Base-by-base conservation (phyloP, 2,113 vertebrate species). In the Artemisiospiza belli region DNA sequence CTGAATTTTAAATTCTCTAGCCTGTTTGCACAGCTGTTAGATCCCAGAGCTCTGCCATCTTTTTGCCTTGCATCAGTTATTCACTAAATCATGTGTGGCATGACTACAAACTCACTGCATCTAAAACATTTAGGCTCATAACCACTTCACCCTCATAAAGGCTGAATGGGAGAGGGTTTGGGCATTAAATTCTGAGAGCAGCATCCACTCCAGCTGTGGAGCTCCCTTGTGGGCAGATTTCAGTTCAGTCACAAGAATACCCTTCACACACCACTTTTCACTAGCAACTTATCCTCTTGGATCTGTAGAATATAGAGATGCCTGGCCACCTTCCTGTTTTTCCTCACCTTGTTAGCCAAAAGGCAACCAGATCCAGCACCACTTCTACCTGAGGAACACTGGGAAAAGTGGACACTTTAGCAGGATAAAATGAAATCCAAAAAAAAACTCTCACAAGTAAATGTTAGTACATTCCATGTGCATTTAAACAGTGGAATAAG, bases 11-110 rank as follows among this genome's bases (percentile, higher is more conserved):
- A 90, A 35, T 92, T 93, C 85, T 86, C 9, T 62, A 92, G 84
- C 96, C 95, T 82, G 41, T 96, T 92, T 82, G 89, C 94, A 89
- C 97, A 98, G 98, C 97, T 98, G 97, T 95, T 97, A 66, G 74
- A 91, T 92, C 93, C 73, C 76, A 87, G 55, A 31, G 54, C 89
- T 66, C 70, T 85, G 51, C 95, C 94, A 77, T 91, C 91, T 57
- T 70, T 94, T 83, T 96, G 80, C 95, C 18, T 88, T 79, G 41
- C 89, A 93, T 91, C 83, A 44, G 85, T 95, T 94, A 54, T 16
- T 82, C 49, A 81, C 59, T 91, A 94, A 92, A 90, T 96, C 83
- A 57, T 25, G 81, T 41, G 27, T 46, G 83, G 69, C 75, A 64
- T 58, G 55, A 41, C 80, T 73, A 58, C 44, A 80, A 59, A 70